Evolutionary conservation across 2,888 invertebrate genomes (phyloP).

Genomic region (Smittia aterrima): DNA sequence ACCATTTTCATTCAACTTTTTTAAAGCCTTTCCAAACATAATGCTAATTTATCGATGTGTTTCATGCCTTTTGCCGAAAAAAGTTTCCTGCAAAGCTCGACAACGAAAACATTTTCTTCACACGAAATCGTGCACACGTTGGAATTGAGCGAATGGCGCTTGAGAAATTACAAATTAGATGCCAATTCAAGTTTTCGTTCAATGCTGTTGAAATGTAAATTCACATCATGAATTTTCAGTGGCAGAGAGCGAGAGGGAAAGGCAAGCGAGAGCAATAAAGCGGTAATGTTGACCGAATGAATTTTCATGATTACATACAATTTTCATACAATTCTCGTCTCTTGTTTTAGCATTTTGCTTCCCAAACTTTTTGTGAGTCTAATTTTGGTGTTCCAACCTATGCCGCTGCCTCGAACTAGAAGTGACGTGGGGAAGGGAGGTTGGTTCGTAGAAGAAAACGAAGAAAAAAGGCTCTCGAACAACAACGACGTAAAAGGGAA

Average conservation of each 20-base stretch:
- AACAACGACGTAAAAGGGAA: not conserved
- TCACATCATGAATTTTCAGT: conserved; percentile 35
- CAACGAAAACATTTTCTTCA: conserved; percentile 5
- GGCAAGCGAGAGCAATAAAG: not conserved
- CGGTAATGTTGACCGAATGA: conserved; percentile 38
- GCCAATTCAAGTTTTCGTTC: conserved; percentile 27
- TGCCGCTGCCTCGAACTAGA: not conserved
- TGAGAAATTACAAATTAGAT: conserved; percentile 36
- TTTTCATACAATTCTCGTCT: conserved; percentile 35
- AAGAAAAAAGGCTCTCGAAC: not conserved
- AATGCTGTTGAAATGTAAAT: conserved; percentile 29
- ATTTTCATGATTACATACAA: conserved; percentile 40
- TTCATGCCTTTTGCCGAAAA: not conserved
- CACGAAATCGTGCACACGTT: conserved; percentile 30
- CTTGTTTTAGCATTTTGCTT: conserved; percentile 26
- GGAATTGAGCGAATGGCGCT: conserved; percentile 1
- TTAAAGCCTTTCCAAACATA: not conserved
- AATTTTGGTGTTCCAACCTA: not conserved
- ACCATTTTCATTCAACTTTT: not conserved
- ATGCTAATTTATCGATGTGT: conserved; percentile 25
- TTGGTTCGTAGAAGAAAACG: not conserved
- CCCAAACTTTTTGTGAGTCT: conserved; percentile 15
- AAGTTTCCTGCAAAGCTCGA: not conserved
- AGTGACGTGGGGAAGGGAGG: not conserved
- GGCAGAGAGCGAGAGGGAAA: not conserved